Conservation (phyloP, 2,113 vertebrate genomes). For the Cyprinus carpio region DNA sequence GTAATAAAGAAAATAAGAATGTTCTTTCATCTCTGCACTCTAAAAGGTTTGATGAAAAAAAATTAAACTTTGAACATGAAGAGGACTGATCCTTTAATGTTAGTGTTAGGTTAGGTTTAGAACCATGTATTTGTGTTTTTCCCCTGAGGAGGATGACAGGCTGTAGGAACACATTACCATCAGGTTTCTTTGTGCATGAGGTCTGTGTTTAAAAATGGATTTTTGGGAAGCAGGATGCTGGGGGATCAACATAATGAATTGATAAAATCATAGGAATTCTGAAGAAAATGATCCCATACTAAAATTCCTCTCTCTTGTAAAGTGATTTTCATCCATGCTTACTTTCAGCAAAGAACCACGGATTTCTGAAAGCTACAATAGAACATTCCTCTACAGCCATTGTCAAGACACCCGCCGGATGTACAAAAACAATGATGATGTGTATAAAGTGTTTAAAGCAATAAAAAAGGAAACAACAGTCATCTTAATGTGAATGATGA, state of each 20-base stretch:
- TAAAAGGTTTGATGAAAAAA: conserved; percentile 24
- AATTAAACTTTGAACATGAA: neutral
- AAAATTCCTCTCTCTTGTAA: neutral
- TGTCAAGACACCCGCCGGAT: neutral
- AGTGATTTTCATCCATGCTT: conserved; percentile 24
- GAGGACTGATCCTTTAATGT: conserved; percentile 27
- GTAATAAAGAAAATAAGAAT: neutral
- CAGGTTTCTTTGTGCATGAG: neutral
- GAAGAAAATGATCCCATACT: neutral
- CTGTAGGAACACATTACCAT: conserved; percentile 10
- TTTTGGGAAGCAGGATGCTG: conserved; percentile 22
- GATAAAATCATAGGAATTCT: conserved; percentile 33
- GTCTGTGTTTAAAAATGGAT: conserved; percentile 17
- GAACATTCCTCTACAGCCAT: neutral
- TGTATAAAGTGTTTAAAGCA: neutral
- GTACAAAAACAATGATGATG: conserved; percentile 9
- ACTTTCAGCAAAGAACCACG: conserved; percentile 12
- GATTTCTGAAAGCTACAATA: conserved; percentile 22
- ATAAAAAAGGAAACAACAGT: conserved; percentile 8
- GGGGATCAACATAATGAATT: conserved; percentile 19
- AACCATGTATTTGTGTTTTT: neutral
- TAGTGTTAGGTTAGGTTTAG: conserved; percentile 1
- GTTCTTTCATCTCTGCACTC: conserved; percentile 25
- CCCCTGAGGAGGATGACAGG: no score
- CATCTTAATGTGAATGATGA: conserved; percentile 18